Evolutionary conservation across 2,797 vertebrate species (phyloP).

Genomic region (Apogon talboti): DNA sequence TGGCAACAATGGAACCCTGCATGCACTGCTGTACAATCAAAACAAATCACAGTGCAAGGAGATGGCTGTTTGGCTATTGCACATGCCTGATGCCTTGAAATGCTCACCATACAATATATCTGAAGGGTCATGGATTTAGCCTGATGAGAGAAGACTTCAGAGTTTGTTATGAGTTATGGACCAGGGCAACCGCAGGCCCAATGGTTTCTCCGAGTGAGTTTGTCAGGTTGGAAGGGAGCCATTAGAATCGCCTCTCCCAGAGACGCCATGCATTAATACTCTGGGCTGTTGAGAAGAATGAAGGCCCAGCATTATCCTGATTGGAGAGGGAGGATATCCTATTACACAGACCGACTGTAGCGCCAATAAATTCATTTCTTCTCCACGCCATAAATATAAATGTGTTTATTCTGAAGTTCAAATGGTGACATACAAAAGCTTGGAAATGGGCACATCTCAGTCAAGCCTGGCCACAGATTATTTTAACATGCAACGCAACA

Average conservation of each 20-base stretch:
- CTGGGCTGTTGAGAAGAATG: conserved; percentile 51
- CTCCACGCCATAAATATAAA: conserved; percentile 64
- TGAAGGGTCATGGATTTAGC: conserved; percentile 60
- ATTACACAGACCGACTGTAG: conserved; percentile 59
- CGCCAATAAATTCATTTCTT: conserved; percentile 70
- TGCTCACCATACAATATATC: conserved; percentile 61
- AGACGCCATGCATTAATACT: conserved; percentile 76
- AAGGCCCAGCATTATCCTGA: conserved; percentile 69
- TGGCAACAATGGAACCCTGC: conserved; percentile 77
- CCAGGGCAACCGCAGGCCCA: conserved; percentile 68
- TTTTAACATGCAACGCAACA: conserved; percentile 53
- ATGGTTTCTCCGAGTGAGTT: conserved; percentile 70
- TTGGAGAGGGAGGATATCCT: conserved; percentile 60
- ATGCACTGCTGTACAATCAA: conserved; percentile 73
- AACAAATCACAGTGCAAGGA: conserved; percentile 69
- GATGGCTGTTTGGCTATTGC: conserved; percentile 72
- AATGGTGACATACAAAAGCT: conserved; percentile 62
- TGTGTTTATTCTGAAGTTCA: conserved; percentile 65
- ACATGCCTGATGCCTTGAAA: conserved; percentile 66
- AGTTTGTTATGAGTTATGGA: conserved; percentile 80
- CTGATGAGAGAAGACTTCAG: conserved; percentile 76
- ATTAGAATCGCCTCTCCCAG: conserved; percentile 68
- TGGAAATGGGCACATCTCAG: conserved; percentile 48
- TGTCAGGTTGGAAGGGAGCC: conserved; percentile 77
- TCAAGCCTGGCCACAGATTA: conserved; percentile 58